These are phyloP conservation scores for Myopa tessellatipennis DNA, from an alignment of 2,888 invertebrate species.

Conservation along the genomic window DNA sequence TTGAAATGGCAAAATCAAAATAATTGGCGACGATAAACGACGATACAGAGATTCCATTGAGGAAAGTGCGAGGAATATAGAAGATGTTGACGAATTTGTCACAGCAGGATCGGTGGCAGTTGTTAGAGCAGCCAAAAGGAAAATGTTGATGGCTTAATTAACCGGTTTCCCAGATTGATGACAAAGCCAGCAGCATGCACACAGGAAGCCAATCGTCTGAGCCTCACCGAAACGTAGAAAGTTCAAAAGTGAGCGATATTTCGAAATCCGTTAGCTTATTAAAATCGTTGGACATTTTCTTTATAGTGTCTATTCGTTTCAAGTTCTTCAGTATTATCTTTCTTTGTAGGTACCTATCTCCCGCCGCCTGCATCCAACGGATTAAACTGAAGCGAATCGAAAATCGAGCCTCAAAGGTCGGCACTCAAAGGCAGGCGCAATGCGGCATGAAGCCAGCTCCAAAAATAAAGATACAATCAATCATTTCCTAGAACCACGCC, in stretches of 20 bases:
- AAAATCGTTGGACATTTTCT: slow-evolving; percentile 51
- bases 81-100: too few relatives aligned
- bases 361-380: slow-evolving; percentile 32
- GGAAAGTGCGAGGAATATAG: too few relatives aligned
- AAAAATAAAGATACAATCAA: slow-evolving; percentile 60
- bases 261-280: slow-evolving; percentile 51
- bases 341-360: slow-evolving; percentile 1
- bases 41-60: background rate
- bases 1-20: slow-evolving; percentile 18
- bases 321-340: background rate
- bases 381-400: slow-evolving; percentile 36
- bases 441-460: background rate
- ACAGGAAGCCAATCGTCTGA: slow-evolving; percentile 1
- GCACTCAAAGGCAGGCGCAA: slow-evolving; percentile 27
- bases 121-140: slow-evolving; percentile 38
- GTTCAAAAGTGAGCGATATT: slow-evolving; percentile 50
- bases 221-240: background rate
- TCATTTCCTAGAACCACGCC: slow-evolving; percentile 66
- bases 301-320: background rate
- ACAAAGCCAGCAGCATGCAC: slow-evolving; percentile 18
- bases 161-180: slow-evolving; percentile 48
- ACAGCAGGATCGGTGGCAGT: slow-evolving; percentile 28
- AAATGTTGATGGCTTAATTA: slow-evolving; percentile 60
- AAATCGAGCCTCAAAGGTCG: slow-evolving; percentile 34
- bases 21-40: slow-evolving; percentile 15